These are phyloP conservation scores for Perccottus glenii DNA, from an alignment of 2,113 vertebrate species.

Conservation along the genomic window DNA sequence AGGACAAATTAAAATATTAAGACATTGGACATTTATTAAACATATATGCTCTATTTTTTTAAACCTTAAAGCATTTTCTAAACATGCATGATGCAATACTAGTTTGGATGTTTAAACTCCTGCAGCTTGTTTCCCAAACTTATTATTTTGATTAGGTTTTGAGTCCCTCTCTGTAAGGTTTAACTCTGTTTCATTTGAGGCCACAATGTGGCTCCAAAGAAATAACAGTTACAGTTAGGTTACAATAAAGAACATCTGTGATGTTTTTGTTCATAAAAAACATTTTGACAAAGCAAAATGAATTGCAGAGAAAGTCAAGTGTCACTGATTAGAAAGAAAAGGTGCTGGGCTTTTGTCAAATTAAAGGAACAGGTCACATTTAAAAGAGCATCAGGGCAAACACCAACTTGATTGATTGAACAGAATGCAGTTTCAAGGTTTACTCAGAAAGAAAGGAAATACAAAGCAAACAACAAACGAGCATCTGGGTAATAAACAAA, in stretches of 20 bases:
- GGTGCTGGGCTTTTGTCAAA: no score
- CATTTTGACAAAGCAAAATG: no score
- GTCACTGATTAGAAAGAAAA: not conserved
- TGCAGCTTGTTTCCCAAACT: no score
- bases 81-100: no score
- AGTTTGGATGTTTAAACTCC: no score
- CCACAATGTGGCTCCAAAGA: not conserved
- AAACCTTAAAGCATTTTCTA: no score
- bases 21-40: no score
- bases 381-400: not conserved
- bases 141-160: not conserved
- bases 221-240: not conserved
- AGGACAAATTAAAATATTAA: no score
- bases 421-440: conserved; percentile 25
- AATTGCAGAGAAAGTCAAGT: no score
- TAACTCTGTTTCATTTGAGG: not conserved
- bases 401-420: conserved; percentile 2
- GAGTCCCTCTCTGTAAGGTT: not conserved
- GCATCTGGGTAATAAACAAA: conserved; percentile 31
- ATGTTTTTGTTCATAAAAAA: not conserved
- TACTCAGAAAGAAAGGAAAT: conserved; percentile 11
- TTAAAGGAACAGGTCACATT: not conserved
- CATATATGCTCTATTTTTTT: no score
- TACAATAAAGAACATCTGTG: not conserved
- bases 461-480: not conserved